phyloP scores from a whole-genome alignment of 1,140 invertebrate species.

The Adoxophyes honmai region DNA sequence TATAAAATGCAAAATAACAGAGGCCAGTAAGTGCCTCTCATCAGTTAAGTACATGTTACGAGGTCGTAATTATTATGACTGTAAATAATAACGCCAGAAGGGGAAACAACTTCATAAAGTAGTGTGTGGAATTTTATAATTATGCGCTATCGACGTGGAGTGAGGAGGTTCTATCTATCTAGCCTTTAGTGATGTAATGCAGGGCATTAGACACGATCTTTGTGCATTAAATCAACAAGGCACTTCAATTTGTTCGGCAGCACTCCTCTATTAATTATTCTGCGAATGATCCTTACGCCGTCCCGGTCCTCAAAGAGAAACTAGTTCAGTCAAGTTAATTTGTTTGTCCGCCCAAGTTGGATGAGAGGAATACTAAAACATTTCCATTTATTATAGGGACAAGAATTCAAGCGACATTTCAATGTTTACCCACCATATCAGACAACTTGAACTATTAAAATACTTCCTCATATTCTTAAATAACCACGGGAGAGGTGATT shows the following conservation, averaged over 20 bases:
- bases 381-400: not conserved
- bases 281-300: slow-evolving; percentile 13
- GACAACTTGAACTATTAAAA: slow-evolving; percentile 4
- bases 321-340: slow-evolving; percentile 13
- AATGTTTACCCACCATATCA: slow-evolving; percentile 1
- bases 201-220: not conserved
- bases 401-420: not conserved
- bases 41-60: not conserved
- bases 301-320: slow-evolving; percentile 2
- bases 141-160: not conserved
- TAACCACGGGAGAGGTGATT: not conserved
- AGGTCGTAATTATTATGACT: not conserved
- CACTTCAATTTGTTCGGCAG: slow-evolving; percentile 21
- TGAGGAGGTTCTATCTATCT: not conserved
- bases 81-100: not conserved
- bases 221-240: slow-evolving; percentile 18
- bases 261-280: slow-evolving; percentile 25
- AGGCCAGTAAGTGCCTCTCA: not conserved
- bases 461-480: slow-evolving; percentile 1
- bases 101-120: not conserved
- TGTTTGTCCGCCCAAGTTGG: not conserved
- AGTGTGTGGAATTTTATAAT: not conserved
- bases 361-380: not conserved
- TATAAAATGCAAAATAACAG: not conserved
- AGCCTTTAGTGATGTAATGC: slow-evolving; percentile 15